phyloP scores from a whole-genome alignment of 1,140 invertebrate species.

The Lucilia cuprina region DNA sequence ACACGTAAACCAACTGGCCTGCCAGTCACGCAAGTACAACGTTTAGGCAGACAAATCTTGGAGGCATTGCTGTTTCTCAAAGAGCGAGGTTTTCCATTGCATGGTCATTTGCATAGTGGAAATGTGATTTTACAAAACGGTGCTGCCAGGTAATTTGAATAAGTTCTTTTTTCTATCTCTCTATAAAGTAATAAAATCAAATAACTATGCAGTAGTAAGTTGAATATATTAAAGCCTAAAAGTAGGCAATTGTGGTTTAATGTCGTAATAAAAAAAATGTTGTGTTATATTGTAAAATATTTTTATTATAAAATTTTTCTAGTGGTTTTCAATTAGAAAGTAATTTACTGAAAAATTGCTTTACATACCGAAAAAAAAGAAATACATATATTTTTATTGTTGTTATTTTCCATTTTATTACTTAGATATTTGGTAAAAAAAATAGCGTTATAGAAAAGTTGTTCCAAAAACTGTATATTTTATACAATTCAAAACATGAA shows the following conservation, averaged over 20 bases:
- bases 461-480: not conserved
- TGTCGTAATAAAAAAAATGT: not conserved
- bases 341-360: not conserved
- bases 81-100: conserved; percentile 85
- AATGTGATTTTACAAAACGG: conserved; percentile 92
- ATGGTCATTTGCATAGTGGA: conserved; percentile 86
- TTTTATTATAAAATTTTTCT: not conserved
- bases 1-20: conserved; percentile 72
- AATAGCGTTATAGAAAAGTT: not conserved
- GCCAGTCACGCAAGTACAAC: conserved; percentile 78
- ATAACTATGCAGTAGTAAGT: no score
- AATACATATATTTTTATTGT: not conserved
- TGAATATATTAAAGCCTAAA: not conserved
- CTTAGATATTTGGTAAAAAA: not conserved
- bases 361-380: not conserved
- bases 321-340: not conserved
- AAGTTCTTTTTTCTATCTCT: not conserved
- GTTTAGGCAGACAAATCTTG: conserved; percentile 85
- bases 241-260: not conserved
- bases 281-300: not conserved
- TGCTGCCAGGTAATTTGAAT: conserved; percentile 70
- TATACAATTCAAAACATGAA: not conserved
- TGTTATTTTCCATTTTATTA: not conserved
- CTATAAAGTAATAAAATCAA: not conserved
- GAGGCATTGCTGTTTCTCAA: conserved; percentile 87